phyloP scores from a whole-genome alignment of 2,888 invertebrate species.

The Mythimna pallens region DNA sequence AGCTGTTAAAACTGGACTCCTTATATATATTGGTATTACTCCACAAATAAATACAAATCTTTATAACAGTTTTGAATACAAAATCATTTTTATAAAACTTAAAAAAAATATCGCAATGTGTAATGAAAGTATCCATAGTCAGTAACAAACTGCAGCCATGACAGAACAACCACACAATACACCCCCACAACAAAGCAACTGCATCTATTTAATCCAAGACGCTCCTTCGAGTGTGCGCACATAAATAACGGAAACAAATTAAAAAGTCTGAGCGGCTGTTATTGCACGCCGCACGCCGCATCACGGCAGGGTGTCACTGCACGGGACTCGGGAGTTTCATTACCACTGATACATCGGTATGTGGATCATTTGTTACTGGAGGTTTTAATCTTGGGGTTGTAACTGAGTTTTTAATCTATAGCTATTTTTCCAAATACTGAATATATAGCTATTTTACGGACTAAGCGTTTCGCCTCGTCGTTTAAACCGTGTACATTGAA shows the following conservation, averaged over 20 bases:
- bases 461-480: too few relatives aligned
- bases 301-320: constrained; percentile 51
- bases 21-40: too few relatives aligned
- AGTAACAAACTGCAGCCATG: background rate
- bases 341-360: constrained; percentile 22
- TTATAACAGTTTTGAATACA: background rate
- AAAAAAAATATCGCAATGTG: too few relatives aligned
- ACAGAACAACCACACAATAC: background rate
- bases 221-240: constrained; percentile 57
- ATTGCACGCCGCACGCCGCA: constrained; percentile 66
- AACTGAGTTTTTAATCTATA: background rate
- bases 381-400: constrained; percentile 13
- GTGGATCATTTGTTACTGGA: constrained; percentile 27
- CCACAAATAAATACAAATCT: too few relatives aligned
- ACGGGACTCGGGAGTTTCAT: constrained; percentile 34
- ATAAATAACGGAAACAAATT: constrained; percentile 85
- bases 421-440: background rate
- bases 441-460: too few relatives aligned
- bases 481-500: too few relatives aligned
- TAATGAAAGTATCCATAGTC: background rate
- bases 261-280: constrained; percentile 74
- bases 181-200: constrained; percentile 25
- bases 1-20: too few relatives aligned
- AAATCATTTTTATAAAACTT: background rate
- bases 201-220: constrained; percentile 63